These are phyloP conservation scores for Panorpa germanica DNA, from an alignment of 2,888 invertebrate genomes.

Conservation along the genomic window DNA sequence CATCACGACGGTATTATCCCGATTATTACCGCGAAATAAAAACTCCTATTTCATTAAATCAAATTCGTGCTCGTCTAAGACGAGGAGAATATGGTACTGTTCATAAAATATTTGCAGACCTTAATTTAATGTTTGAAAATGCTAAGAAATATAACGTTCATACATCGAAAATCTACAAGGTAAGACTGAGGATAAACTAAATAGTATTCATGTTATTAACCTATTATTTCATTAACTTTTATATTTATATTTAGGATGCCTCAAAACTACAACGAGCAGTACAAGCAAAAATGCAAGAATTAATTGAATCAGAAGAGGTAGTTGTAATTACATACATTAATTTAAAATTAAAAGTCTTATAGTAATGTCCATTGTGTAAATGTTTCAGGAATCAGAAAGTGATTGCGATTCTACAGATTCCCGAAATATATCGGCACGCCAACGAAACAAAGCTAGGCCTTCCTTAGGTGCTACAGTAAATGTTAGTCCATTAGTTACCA, in stretches of 20 bases:
- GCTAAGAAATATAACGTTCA: conserved; percentile 78
- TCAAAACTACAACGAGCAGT: conserved; percentile 50
- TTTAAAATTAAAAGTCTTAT: too few relatives aligned
- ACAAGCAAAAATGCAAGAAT: conserved; percentile 50
- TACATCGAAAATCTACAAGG: conserved; percentile 64
- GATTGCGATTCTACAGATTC: conserved; percentile 15
- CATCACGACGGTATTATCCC: conserved; percentile 78
- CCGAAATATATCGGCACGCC: conserved; percentile 11
- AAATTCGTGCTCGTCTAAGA: conserved; percentile 72
- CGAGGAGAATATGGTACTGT: conserved; percentile 67
- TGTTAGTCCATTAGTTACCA: conserved; percentile 21
- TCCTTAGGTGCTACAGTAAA: conserved; percentile 8
- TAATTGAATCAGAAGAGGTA: too few relatives aligned
- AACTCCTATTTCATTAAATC: conserved; percentile 83
- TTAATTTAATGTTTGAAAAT: conserved; percentile 94
- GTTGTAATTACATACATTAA: too few relatives aligned
- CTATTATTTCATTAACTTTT: neutral
- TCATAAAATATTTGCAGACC: conserved; percentile 78
- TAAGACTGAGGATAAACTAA: conserved; percentile 18
- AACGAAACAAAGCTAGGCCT: conserved; percentile 9
- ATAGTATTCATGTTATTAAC: conserved; percentile 11
- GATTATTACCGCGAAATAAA: conserved; percentile 97
- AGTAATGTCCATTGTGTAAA: too few relatives aligned
- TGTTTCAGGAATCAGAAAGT: too few relatives aligned
- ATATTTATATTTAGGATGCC: conserved; percentile 33